Evolutionary conservation across 2,113 vertebrate genomes (phyloP), one percentile per base, ranked within the genome.

Genomic region (Seriola aureovittata): DNA sequence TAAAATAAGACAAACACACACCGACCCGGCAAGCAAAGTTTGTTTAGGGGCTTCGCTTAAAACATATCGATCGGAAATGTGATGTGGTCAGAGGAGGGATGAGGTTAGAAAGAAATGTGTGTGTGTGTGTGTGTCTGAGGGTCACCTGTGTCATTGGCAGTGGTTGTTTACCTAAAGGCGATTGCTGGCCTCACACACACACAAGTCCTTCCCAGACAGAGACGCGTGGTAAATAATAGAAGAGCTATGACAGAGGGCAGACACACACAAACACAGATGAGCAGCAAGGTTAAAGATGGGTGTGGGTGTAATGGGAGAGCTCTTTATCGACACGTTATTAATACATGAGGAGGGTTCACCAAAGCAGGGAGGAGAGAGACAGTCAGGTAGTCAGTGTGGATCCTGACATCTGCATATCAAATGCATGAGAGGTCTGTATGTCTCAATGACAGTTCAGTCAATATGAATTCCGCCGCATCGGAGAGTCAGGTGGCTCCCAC

Each of bases 181-280:
- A 92, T 94, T 92, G 91, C 88, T 82, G 87, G 82, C 81, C 77
- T 71, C 75, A 86, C 82, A 91, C 87, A 86, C 40, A 52, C 86
- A 86, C 40, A 46, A 84, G 81, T 90, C 78, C 74, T 87, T 48
- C 88, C 88, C 90, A 88, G 91, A 91, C 82, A 81, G 85, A 83
- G 90, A 87, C 80, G 78, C 25, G 78, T 70, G 72, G 84, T 95
- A 93, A 95, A 95, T 95, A 95, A 95, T 94, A 93, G 91, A 94
- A 74, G 80, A 93, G 92, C 74, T 73, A 81, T 79, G 88, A 91
- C 93, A 88, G 88, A 91, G 88, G 91, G 79, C 91, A 91, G 71
- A 80, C 67, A 71, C 86, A 92, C 93, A 92, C 93, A 93, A 85
- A 91, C 92, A 91, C 62, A 64, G 75, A 89, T 63, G 87, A 66